These are phyloP conservation scores for Centroberyx gerrardi DNA, from an alignment of 2,797 vertebrate genomes.

Conservation along the genomic window DNA sequence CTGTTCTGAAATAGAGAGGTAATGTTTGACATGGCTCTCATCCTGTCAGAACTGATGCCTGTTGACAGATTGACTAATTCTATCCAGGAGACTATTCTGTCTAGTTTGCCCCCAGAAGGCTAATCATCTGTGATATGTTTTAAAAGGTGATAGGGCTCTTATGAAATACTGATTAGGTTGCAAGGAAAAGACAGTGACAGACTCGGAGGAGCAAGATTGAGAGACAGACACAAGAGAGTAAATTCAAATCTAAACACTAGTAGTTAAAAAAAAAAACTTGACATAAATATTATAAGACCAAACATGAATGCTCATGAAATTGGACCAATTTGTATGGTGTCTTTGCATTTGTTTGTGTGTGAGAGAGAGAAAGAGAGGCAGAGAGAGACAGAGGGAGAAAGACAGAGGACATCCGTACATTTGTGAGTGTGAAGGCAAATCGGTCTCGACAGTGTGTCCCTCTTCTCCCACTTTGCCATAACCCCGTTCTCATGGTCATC, in stretches of 20 bases:
- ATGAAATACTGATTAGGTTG: slow-evolving; percentile 83
- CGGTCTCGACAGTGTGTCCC: slow-evolving; percentile 56
- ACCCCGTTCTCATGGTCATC: slow-evolving; percentile 74
- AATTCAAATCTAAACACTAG: slow-evolving; percentile 31
- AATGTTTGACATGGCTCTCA: slow-evolving; percentile 85
- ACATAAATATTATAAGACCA: neutral
- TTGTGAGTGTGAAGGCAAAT: slow-evolving; percentile 61
- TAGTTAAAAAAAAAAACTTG: neutral
- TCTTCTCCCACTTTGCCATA: slow-evolving; percentile 30
- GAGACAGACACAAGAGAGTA: slow-evolving; percentile 34
- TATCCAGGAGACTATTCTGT: slow-evolving; percentile 83
- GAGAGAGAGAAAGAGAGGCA: slow-evolving; percentile 12
- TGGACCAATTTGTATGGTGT: neutral
- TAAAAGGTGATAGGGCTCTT: slow-evolving; percentile 85
- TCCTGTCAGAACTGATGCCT: slow-evolving; percentile 83
- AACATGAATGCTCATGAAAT: neutral
- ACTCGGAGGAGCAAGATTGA: slow-evolving; percentile 67
- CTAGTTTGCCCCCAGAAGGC: slow-evolving; percentile 80
- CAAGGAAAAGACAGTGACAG: slow-evolving; percentile 66
- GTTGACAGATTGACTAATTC: slow-evolving; percentile 87
- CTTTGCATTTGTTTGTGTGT: slow-evolving; percentile 25
- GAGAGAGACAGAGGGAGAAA: slow-evolving; percentile 8
- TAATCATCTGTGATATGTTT: slow-evolving; percentile 84
- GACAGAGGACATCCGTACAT: slow-evolving; percentile 44
- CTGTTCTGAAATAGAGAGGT: slow-evolving; percentile 81